Percentiles rank a stretch among this genome's conserved stretches.
These are phyloP conservation scores for Cephalotes varians DNA, from an alignment of 2,888 invertebrate species.

Conservation along the genomic window DNA sequence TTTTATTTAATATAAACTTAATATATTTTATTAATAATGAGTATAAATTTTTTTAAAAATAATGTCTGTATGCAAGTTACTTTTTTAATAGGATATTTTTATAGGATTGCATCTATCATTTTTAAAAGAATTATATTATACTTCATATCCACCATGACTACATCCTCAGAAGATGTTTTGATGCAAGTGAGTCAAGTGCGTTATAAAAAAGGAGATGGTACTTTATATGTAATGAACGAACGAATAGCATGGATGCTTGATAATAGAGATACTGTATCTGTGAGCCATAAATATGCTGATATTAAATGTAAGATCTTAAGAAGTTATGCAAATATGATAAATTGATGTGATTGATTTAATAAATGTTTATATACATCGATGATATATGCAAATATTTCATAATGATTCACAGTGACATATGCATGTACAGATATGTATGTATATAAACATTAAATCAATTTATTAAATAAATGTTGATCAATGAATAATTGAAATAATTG, in stretches of 20 bases:
- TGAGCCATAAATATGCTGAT: constrained; percentile 97
- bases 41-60: neutral
- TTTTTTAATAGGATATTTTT: constrained; percentile 15
- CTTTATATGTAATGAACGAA: constrained; percentile 97
- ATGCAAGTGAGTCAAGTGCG: constrained; percentile 96
- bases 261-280: constrained; percentile 95
- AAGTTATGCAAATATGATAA: constrained; percentile 48
- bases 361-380: neutral
- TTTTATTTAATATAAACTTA: neutral
- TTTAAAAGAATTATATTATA: constrained; percentile 76
- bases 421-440: neutral
- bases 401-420: no score
- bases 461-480: neutral
- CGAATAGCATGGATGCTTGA: constrained; percentile 98
- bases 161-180: constrained; percentile 97
- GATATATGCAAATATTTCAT: no score
- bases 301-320: constrained; percentile 92
- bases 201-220: constrained; percentile 98
- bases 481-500: neutral
- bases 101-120: constrained; percentile 62
- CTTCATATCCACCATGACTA: constrained; percentile 89
- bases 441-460: neutral
- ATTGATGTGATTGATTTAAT: constrained; percentile 62
- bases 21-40: no score
- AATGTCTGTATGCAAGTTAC: neutral